Evolutionary conservation across 2,888 invertebrate genomes (phyloP), one percentile per base, ranked within the genome.

Genomic region (Loripinus fragilis): DNA sequence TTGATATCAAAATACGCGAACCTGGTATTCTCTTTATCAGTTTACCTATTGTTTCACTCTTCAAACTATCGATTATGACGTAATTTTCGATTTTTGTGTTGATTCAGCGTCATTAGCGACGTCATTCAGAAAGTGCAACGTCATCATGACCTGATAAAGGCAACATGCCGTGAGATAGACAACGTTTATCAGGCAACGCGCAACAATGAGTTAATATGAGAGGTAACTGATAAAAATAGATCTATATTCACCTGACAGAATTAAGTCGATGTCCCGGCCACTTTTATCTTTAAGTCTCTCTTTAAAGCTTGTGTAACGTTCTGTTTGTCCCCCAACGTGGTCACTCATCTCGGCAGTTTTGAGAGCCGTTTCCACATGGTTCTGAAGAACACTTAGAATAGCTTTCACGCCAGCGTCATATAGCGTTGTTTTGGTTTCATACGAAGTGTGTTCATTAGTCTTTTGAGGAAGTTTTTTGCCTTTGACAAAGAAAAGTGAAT

Each of bases 361-460:
- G 10, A 41, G 42, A 7, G 48, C n/a, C 20, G 69, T 69, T 23
- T 69, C 69, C 1, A 48, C 48, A 48, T 69, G 28, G n/a, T 69
- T 69, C 45, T 30, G 41, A 20, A 69, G 48, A 28, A 69, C 25
- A 45, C 48, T 45, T 25, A 41, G 28, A 3, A 69, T 69, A 28
- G 69, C 69, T 28, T 30, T 69, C 20, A 25, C 48, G 23, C 69
- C 69, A 25, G 15, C 30, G 60, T 60, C 42, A 42, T 42, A 42
- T 12, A 42, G 42, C 42, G 42, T 42, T 17, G 42, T 42, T 8
- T 42, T 42, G 17, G 8, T 42, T 42, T 8, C 8, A 42, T 42
- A 12, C 17, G 8, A 8, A 12, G 42, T 42, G 42, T 8, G 12
- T 42, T 42, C 42, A 12, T 12, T 42, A 12, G 8, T 17, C 42